Base-by-base conservation (phyloP, 2,113 vertebrate genomes). In the Eudyptes chrysolophus region DNA sequence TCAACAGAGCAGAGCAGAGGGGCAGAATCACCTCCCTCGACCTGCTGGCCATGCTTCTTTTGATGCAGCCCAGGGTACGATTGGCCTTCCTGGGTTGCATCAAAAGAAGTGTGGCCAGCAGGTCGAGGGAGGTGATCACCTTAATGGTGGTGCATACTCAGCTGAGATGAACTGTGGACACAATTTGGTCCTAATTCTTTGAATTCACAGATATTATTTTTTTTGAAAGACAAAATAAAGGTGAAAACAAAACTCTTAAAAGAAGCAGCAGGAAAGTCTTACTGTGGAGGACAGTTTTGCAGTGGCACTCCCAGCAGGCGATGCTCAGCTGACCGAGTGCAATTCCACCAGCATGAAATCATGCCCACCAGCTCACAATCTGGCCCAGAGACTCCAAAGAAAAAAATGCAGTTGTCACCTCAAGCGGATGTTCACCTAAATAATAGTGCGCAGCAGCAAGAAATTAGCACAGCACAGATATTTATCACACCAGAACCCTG, bases 261-360 rank as follows among this genome's bases (percentile, higher is more conserved):
- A 68, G 30, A 72, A 84, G 36, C 9, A 61, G 19, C 10, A 62
- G 61, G 6, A 20, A 66, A 49, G 34, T 71, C 34, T 60, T 71
- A 57, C 42, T 36, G 61, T 71, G 22, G 16, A 87, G 49, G 40
- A 48, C 6, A 57, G 55, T 72, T 90, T 88, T 78, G 65, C 40
- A 61, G 60, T 27, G 46, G 42, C 4, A 30, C 3, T 48, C 54
- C 25, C 26, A 57, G n/a, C 15, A 64, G 48, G 49, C 0, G 0
- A 52, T 24, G 26, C 12, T 84, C 87, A 91, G 29, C 24, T 46
- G 36, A 46, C 24, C 6, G 3, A 20, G 6, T 40, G 24, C 7
- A 2, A 83, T 68, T 79, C n/a, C 48, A 68, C 32, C n/a, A 68
- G 34, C 54, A 64, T 25, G 40, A 90, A 85, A 80, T 51, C 38